These are phyloP conservation scores for Hydrotaea cyrtoneurina DNA, from an alignment of 2,888 invertebrate genomes.

Conservation along the genomic window DNA sequence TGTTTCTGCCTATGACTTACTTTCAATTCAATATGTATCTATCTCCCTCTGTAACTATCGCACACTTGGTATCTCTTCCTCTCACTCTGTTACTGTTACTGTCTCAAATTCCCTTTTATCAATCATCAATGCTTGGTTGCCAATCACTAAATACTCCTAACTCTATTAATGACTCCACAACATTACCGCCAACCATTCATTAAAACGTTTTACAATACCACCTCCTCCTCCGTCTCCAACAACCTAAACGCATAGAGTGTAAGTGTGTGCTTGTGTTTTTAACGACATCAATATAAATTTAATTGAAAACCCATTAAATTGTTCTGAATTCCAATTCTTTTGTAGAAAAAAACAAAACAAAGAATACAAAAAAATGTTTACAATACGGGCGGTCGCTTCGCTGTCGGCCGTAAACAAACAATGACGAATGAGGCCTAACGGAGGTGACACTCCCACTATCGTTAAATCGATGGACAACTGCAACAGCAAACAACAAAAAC, in stretches of 20 bases:
- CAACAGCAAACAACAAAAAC: neutral
- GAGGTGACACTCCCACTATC: conserved; percentile 58
- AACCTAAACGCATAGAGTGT: neutral
- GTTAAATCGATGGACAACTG: conserved; percentile 33
- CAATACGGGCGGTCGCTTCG: conserved; percentile 33
- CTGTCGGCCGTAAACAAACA: neutral
- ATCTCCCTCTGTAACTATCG: no score
- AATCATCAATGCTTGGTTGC: neutral
- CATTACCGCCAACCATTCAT: no score
- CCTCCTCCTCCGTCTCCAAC: no score
- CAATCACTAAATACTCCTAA: neutral
- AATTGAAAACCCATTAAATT: conserved; percentile 28
- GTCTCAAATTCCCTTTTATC: neutral
- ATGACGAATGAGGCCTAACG: conserved; percentile 55
- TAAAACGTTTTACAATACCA: neutral
- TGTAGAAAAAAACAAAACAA: neutral
- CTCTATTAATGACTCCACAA: no score
- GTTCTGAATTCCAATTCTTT: conserved; percentile 26
- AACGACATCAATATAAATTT: conserved; percentile 13
- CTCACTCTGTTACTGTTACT: no score
- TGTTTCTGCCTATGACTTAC: no score
- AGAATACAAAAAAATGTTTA: neutral
- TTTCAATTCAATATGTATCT: no score
- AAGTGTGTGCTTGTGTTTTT: neutral
- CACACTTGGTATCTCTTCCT: no score